Base-by-base conservation (phyloP, 2,888 invertebrate species). In the Lathronympha strigana region DNA sequence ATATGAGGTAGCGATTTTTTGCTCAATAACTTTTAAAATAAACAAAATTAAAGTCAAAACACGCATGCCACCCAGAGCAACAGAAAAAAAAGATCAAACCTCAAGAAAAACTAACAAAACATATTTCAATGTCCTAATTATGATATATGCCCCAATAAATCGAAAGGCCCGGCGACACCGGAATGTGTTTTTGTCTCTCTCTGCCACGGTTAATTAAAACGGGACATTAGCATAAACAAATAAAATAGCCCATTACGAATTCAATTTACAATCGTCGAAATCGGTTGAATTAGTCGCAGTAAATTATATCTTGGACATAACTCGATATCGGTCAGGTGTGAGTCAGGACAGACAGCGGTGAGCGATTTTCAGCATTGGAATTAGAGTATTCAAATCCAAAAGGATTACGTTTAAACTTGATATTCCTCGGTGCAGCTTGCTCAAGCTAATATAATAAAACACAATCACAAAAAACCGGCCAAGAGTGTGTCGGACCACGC, bases 141-240 rank as follows among this genome's bases (percentile, higher is more conserved):
- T 87, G 87, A 88, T 84, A 82, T 84, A 85, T 86, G 82, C 76
- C 71, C 73, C 78, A 82, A 87, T 88, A 87, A 87, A 88, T 88
- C 88, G 83, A 79, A 75, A 77, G 43, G 43, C 23, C 23, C 63
- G 73, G 73, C 68, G 76, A 79, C 77, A 72, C 77, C 71, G 73
- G 79, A 78, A 84, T 54, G 49, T 62, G 57, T 64, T 66, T 68
- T 64, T 68, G 63, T 81, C 81, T 69, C 77, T 47, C 77, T 68
- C 69, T 36, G 61, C 62, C 62, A 58, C 71, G 81, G 75, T 83
- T 90, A 90, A 92, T 92, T 91, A 90, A 92, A 90, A 84, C 84
- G 79, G 79, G 77, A 83, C 82, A 91, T 91, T 91, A 90, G 90
- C 91, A 92, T 91, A 91, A 90, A 92, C 91, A 92, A 92, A 92